These are phyloP conservation scores for Beroe forskalii DNA, from an alignment of 37 sponge, comb jelly and placozoan species.

Conservation along the genomic window DNA sequence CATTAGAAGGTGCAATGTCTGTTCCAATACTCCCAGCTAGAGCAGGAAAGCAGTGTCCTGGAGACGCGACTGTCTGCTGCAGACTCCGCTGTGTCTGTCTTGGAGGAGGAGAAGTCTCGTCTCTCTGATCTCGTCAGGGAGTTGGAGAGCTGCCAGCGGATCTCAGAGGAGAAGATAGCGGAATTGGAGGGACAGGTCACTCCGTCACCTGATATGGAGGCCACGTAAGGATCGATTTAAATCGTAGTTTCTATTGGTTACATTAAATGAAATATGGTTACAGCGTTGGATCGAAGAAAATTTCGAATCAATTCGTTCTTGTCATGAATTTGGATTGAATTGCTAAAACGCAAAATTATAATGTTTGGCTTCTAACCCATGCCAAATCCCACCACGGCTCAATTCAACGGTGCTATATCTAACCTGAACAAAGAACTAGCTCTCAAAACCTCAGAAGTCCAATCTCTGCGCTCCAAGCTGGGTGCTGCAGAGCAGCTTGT, in stretches of 20 bases:
- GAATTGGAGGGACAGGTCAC: not conserved
- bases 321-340: too few relatives aligned
- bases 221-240: too few relatives aligned
- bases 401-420: not conserved
- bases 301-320: too few relatives aligned
- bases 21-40: conserved; percentile 24
- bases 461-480: not conserved
- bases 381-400: too few relatives aligned
- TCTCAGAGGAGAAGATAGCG: not conserved
- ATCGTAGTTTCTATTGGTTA: too few relatives aligned
- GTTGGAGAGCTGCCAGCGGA: not conserved
- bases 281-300: too few relatives aligned
- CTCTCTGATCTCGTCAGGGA: not conserved
- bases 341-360: too few relatives aligned
- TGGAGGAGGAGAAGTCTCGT: not conserved
- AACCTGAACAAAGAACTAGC: not conserved
- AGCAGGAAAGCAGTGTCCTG: not conserved
- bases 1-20: too few relatives aligned
- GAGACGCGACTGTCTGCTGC: not conserved
- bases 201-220: not conserved
- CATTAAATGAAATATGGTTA: too few relatives aligned
- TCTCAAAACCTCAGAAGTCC: not conserved
- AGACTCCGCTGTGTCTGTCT: not conserved
- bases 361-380: too few relatives aligned
- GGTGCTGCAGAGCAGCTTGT: not conserved